Conservation (phyloP, 2,113 vertebrate genomes). For the Hippocampus comes region DNA sequence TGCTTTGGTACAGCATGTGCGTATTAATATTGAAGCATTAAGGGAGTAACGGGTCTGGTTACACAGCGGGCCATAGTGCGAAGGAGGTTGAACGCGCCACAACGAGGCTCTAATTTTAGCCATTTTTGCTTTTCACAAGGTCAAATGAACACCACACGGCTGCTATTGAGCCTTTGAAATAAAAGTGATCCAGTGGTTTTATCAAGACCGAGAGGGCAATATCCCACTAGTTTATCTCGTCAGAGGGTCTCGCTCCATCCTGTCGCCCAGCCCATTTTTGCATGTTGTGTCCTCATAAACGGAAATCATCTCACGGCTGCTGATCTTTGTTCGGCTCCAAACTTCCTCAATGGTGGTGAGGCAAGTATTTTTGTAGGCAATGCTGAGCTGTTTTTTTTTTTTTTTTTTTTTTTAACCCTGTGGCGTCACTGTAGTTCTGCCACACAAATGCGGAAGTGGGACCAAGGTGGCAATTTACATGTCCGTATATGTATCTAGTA, state of each 20-base stretch:
- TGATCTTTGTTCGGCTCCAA: slow-evolving; percentile 17
- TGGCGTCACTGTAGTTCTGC: background rate
- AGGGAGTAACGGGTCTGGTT: slow-evolving; percentile 10
- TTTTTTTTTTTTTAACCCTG: background rate
- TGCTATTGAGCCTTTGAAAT: slow-evolving; percentile 54
- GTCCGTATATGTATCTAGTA: background rate
- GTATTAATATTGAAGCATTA: slow-evolving; percentile 21
- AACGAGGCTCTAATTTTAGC: slow-evolving; percentile 37
- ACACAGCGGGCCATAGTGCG: slow-evolving; percentile 4
- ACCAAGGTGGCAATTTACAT: background rate
- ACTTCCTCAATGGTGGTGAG: slow-evolving; percentile 25
- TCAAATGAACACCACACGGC: slow-evolving; percentile 37
- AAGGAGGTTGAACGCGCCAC: slow-evolving; percentile 21
- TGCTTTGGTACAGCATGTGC: slow-evolving; percentile 16
- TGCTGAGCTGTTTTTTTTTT: background rate
- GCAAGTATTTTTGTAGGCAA: background rate
- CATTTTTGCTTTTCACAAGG: slow-evolving; percentile 40
- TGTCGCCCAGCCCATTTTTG: slow-evolving; percentile 46
- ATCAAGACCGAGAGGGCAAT: slow-evolving; percentile 53
- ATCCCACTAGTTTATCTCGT: slow-evolving; percentile 47
- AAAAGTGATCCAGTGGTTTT: slow-evolving; percentile 61
- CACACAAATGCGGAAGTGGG: background rate
- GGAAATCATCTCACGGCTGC: slow-evolving; percentile 50
- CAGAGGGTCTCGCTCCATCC: slow-evolving; percentile 32
- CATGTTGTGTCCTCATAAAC: slow-evolving; percentile 64